A percentile compares a stretch with the other conserved stretches of the same genome.
Conservation (phyloP, 2,113 vertebrate genomes). For the Nycticorax nycticorax region DNA sequence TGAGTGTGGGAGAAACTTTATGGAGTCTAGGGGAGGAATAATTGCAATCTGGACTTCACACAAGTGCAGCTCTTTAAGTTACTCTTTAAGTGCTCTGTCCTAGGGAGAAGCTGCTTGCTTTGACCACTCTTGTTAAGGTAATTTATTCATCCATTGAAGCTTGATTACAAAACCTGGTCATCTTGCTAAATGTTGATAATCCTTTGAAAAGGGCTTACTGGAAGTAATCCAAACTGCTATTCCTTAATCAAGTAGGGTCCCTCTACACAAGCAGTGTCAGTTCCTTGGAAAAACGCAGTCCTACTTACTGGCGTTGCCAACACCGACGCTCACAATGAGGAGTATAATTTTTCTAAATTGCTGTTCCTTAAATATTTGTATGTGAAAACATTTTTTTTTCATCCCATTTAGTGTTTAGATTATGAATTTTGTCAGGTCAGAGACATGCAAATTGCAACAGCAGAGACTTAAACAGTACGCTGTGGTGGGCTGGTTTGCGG, state of each 20-base stretch:
- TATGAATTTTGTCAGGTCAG: neutral
- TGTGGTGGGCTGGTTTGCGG: neutral
- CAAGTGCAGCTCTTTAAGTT: neutral
- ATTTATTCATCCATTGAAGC: neutral
- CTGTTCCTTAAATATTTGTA: neutral
- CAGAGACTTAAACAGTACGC: neutral
- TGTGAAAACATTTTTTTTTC: neutral
- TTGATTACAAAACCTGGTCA: slow-evolving; percentile 24
- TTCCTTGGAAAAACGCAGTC: neutral
- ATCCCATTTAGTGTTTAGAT: neutral
- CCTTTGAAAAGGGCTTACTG: slow-evolving; percentile 51
- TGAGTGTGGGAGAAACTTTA: neutral
- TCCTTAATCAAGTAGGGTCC: slow-evolving; percentile 8
- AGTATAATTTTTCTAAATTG: neutral
- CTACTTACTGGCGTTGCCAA: neutral
- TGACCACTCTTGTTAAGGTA: neutral
- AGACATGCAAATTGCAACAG: neutral
- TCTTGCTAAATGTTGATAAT: slow-evolving; percentile 53
- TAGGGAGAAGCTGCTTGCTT: neutral
- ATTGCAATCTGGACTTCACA: neutral
- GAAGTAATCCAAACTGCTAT: slow-evolving; percentile 43
- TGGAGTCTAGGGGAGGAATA: neutral
- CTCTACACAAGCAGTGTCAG: neutral
- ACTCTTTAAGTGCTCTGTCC: neutral
- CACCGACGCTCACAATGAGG: neutral